Evolutionary conservation across 2,113 vertebrate species (phyloP), one percentile per base, ranked within the genome.

Genomic region (Thermophis baileyi): DNA sequence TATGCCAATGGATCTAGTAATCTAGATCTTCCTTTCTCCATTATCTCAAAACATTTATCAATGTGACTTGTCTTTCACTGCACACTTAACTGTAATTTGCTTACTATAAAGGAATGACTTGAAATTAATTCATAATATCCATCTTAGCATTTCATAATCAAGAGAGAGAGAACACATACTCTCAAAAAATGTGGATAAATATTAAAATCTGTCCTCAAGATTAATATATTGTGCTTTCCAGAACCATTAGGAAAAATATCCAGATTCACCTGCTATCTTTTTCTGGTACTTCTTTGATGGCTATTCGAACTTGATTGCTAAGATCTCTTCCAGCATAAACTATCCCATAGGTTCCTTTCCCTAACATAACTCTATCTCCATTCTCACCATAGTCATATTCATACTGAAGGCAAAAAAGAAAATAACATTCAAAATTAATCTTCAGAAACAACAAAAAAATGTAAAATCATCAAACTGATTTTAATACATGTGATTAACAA

Each of bases 251-350:
- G 40, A 74, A 40, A 55, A 9, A 50, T 87, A 86, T 5, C 30
- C 93, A 54, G 12, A 95, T 97, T 98, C 94, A 97, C 98, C 98
- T 98, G 96, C 96, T 97, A 57, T 98, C 97, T 96, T 49, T 97
- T 92, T 98, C 98, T 0, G 97, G 98, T 93, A 98, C 97, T 96
- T 98, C 98, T 95, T 98, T 98, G 97, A 98, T 98, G 92, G 98
- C 98, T 95, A 98, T 98, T 95, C 96, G 97, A 91, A 98, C 97
- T 93, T 98, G 98, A 95, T 97, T 98, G 96, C 97, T 98, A 88
- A 98, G 97, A 94, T 98, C 97, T 95, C 97, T 97, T 93, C 98
- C 98, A 40, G 98, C 97, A 93, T 98, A 98, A 90, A 98, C 98
- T 91, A 97, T 92, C 91, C 98, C 98, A 0, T 98, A 98, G 0